phyloP scores from a whole-genome alignment of 92 coral and sea anemone species.

The Porites evermanni region DNA sequence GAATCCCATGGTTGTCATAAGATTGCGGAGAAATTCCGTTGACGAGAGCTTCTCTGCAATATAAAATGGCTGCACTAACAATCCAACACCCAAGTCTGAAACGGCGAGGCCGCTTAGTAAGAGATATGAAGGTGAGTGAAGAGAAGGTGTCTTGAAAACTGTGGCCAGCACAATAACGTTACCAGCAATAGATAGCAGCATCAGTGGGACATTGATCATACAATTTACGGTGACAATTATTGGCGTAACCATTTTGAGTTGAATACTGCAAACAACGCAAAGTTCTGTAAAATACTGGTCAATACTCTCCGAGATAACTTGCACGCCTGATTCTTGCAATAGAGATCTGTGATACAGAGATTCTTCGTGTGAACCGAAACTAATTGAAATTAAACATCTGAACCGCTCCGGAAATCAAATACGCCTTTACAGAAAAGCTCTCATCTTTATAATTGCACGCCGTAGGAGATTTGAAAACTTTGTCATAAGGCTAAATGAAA shows the following conservation, averaged over 20 bases:
- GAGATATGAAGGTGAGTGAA: conserved; percentile 11
- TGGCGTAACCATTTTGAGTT: not conserved
- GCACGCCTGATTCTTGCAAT: too few relatives aligned
- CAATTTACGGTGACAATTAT: conserved; percentile 5
- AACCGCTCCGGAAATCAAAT: too few relatives aligned
- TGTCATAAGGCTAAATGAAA: too few relatives aligned
- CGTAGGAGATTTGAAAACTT: too few relatives aligned
- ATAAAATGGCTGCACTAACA: conserved; percentile 1
- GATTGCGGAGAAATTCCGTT: not conserved
- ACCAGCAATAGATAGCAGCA: conserved; percentile 9
- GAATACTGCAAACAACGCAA: too few relatives aligned
- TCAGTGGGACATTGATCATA: conserved; percentile 7
- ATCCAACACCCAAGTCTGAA: conserved; percentile 17
- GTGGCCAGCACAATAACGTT: conserved; percentile 12
- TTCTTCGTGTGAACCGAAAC: too few relatives aligned
- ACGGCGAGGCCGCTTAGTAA: conserved; percentile 18
- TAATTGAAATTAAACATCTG: too few relatives aligned
- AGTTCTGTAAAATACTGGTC: too few relatives aligned
- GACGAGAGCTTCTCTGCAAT: not conserved
- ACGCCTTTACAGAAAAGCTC: too few relatives aligned
- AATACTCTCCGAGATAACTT: too few relatives aligned
- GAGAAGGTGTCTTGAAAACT: not conserved
- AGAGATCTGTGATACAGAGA: too few relatives aligned
- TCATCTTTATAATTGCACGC: too few relatives aligned
- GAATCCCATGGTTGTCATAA: not conserved